A percentile compares a stretch with the other conserved stretches of the same genome.
Evolutionary conservation across 2,888 invertebrate species (phyloP).

Genomic region (Proisotoma minuta): DNA sequence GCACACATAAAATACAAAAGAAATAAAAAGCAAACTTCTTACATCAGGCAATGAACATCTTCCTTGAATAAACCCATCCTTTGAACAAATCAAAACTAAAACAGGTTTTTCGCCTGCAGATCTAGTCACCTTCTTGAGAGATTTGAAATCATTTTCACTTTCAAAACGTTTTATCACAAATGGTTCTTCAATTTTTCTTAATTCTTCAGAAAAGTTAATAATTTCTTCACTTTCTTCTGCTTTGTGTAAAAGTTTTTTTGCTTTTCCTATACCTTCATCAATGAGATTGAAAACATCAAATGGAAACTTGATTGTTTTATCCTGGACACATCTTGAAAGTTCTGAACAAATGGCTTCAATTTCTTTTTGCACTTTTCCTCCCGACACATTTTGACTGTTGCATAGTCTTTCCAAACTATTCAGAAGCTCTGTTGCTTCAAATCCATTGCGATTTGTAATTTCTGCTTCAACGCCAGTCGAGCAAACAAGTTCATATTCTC

Average conservation of each 20-base stretch:
- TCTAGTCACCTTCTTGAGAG: slow-evolving; percentile 60
- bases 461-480: slow-evolving; percentile 40
- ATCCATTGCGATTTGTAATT: slow-evolving; percentile 21
- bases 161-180: slow-evolving; percentile 34
- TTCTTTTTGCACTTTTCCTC: background rate
- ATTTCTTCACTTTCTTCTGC: slow-evolving; percentile 30
- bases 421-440: slow-evolving; percentile 25
- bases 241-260: slow-evolving; percentile 37
- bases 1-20: background rate
- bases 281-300: slow-evolving; percentile 35
- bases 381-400: background rate
- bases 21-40: slow-evolving; percentile 31
- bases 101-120: slow-evolving; percentile 58
- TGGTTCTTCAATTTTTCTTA: slow-evolving; percentile 20
- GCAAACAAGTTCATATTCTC: slow-evolving; percentile 29
- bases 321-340: background rate
- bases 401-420: slow-evolving; percentile 24
- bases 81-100: slow-evolving; percentile 56
- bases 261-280: slow-evolving; percentile 27
- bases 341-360: background rate
- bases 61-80: slow-evolving; percentile 62
- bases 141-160: slow-evolving; percentile 47
- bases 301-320: slow-evolving; percentile 21
- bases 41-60: slow-evolving; percentile 68
- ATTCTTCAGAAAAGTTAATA: slow-evolving; percentile 25